phyloP scores from a whole-genome alignment of 2,797 vertebrate species.

The Sitta carolinensis region DNA sequence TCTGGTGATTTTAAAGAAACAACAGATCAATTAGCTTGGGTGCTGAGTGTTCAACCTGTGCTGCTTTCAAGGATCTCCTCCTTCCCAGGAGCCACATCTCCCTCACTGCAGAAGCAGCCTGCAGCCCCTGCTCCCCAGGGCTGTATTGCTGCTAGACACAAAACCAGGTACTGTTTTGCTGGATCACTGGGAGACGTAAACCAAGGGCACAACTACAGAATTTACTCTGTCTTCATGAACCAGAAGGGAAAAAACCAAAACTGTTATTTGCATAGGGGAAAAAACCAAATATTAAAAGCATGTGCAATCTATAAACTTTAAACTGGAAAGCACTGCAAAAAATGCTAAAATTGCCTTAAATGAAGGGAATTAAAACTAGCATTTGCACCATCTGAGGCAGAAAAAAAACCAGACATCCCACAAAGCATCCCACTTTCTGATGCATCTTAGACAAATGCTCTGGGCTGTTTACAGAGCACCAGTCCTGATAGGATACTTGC shows the following conservation, averaged over 20 bases:
- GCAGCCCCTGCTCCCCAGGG: not conserved
- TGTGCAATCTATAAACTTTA: not conserved
- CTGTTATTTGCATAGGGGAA: not conserved
- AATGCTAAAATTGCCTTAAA: not conserved
- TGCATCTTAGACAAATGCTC: not conserved
- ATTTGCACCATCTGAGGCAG: not conserved
- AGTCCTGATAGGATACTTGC: not conserved
- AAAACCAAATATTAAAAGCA: not conserved
- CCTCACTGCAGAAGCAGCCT: not conserved
- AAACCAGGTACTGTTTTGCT: not conserved
- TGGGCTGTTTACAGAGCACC: not conserved
- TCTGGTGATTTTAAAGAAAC: not conserved
- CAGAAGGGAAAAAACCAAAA: not conserved
- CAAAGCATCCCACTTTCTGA: not conserved
- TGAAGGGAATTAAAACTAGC: not conserved
- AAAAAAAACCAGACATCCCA: not conserved
- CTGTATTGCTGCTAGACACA: not conserved
- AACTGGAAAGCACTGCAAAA: not conserved
- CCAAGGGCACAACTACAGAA: not conserved
- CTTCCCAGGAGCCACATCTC: not conserved
- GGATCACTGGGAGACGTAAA: not conserved
- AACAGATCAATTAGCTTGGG: not conserved
- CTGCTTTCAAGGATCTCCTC: not conserved
- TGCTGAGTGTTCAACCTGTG: not conserved
- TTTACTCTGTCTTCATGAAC: not conserved